Conservation (phyloP, 2,797 vertebrate genomes). For the Gephyroberyx darwinii region DNA sequence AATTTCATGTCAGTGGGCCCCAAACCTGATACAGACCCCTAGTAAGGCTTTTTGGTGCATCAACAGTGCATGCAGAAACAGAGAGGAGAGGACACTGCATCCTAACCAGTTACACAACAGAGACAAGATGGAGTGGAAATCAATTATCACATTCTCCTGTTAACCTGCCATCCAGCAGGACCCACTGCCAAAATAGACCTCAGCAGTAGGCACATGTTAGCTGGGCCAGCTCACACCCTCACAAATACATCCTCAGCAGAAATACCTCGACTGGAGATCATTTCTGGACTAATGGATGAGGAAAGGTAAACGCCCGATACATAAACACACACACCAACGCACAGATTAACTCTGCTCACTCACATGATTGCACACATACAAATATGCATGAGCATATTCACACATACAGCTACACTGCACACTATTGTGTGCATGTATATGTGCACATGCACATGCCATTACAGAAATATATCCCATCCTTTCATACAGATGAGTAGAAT, state of each 20-base stretch:
- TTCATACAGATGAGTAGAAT: background rate
- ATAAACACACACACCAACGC: slow-evolving; percentile 31
- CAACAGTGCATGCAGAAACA: slow-evolving; percentile 60
- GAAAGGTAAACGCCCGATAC: slow-evolving; percentile 1
- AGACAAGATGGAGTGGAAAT: slow-evolving; percentile 45
- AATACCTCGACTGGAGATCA: slow-evolving; percentile 24
- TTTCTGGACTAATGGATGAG: slow-evolving; percentile 29
- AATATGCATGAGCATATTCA: slow-evolving; percentile 18
- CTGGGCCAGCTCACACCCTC: background rate
- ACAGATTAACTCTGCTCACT: background rate
- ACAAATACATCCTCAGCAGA: slow-evolving; percentile 9
- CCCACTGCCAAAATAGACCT: slow-evolving; percentile 47
- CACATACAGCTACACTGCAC: slow-evolving; percentile 5
- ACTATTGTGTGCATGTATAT: background rate
- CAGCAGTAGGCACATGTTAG: slow-evolving; percentile 27
- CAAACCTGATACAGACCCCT: slow-evolving; percentile 29
- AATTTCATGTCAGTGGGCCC: background rate
- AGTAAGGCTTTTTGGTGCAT: slow-evolving; percentile 65
- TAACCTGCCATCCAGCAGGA: slow-evolving; percentile 41
- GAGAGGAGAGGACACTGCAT: slow-evolving; percentile 32
- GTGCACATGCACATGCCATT: background rate
- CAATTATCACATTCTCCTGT: slow-evolving; percentile 51
- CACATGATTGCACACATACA: background rate
- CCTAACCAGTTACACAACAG: slow-evolving; percentile 34
- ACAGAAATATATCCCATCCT: background rate